A percentile compares a stretch with the other conserved stretches of the same genome.
Conservation (phyloP, 2,888 invertebrate species). For the Allacma fusca region DNA sequence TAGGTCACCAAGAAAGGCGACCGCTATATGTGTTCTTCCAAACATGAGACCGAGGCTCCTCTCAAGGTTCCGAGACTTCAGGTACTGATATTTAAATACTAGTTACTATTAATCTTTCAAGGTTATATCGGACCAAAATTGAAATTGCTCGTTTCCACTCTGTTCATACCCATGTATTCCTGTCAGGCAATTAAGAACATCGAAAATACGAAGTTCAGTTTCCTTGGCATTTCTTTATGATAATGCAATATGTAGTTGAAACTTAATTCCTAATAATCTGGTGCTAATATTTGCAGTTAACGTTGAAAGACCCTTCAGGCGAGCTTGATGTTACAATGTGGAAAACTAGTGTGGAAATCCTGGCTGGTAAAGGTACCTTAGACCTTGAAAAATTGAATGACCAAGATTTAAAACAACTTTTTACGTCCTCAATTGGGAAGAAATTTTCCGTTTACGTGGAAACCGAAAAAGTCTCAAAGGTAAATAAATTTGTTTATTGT, state of each 20-base stretch:
- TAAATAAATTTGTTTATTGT: background rate
- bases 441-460: slow-evolving; percentile 1
- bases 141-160: too few species aligned
- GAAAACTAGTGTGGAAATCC: slow-evolving; percentile 25
- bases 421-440: background rate
- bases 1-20: slow-evolving; percentile 13
- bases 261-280: too few species aligned
- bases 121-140: too few species aligned
- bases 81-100: background rate
- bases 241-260: too few species aligned
- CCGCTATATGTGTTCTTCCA: background rate
- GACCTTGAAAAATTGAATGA: slow-evolving; percentile 13
- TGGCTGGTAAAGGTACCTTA: slow-evolving; percentile 1
- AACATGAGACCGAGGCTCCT: background rate
- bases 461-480: background rate
- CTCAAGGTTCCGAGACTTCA: background rate
- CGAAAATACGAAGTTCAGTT: too few species aligned
- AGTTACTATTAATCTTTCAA: too few species aligned
- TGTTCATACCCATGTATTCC: too few species aligned
- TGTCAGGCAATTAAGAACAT: too few species aligned
- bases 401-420: background rate
- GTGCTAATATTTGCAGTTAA: background rate
- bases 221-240: too few species aligned
- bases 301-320: background rate
- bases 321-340: slow-evolving; percentile 15